Evolutionary conservation across 2,888 invertebrate genomes (phyloP).

Genomic region (Chymomyza amoena): DNA sequence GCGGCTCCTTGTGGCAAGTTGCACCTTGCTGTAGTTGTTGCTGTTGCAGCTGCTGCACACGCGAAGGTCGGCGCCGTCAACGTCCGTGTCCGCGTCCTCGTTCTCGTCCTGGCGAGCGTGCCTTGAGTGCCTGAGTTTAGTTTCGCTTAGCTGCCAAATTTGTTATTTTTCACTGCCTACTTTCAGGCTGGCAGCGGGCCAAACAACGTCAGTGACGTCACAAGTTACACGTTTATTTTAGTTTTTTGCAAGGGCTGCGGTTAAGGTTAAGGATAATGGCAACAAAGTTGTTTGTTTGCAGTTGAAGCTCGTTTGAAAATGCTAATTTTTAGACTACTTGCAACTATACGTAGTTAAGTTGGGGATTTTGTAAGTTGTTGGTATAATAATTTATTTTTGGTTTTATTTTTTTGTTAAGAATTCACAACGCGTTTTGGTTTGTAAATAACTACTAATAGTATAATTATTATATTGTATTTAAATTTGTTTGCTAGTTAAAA

Average conservation of each 20-base stretch:
- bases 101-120: constrained; percentile 7
- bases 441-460: constrained; percentile 44
- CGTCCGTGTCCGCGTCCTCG: constrained; percentile 26
- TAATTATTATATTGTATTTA: constrained; percentile 3
- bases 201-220: not conserved
- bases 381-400: not conserved
- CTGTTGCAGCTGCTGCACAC: constrained; percentile 62
- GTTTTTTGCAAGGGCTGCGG: constrained; percentile 40
- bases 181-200: not conserved
- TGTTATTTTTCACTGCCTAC: constrained; percentile 45
- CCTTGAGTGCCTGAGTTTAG: constrained; percentile 7
- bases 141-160: constrained; percentile 35
- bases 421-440: constrained; percentile 55
- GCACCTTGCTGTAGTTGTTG: constrained; percentile 11
- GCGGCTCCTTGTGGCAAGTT: constrained; percentile 33
- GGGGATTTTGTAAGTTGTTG: not conserved
- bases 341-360: not conserved
- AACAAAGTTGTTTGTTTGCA: constrained; percentile 17
- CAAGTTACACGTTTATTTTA: constrained; percentile 1
- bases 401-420: constrained; percentile 34
- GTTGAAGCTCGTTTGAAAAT: constrained; percentile 66
- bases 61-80: constrained; percentile 58
- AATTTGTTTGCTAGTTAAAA: constrained; percentile 20
- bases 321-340: not conserved
- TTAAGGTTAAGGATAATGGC: constrained; percentile 72